phyloP scores from a whole-genome alignment of 2,113 vertebrate genomes.

The Setophaga petechia region DNA sequence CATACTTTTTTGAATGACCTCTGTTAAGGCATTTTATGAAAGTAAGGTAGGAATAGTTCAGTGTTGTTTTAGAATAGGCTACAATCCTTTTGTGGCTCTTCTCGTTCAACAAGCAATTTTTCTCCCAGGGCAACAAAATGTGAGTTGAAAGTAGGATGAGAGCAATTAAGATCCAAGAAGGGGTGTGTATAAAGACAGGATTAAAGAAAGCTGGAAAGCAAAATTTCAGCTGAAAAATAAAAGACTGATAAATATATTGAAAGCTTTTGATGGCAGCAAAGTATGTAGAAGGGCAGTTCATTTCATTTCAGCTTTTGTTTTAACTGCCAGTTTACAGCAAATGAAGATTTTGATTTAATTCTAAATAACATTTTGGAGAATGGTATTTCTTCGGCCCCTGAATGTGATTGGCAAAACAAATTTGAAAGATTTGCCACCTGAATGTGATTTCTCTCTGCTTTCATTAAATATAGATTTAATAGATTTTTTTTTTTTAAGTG shows the following conservation, averaged over 20 bases:
- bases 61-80: background rate
- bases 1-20: background rate
- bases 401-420: background rate
- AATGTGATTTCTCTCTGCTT: background rate
- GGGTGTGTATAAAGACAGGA: background rate
- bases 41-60: background rate
- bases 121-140: constrained; percentile 19
- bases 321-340: background rate
- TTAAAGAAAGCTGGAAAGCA: constrained; percentile 16
- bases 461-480: background rate
- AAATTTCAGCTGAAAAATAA: background rate
- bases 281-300: background rate
- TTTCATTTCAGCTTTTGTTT: constrained; percentile 25
- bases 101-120: background rate
- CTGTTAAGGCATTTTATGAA: background rate
- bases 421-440: background rate
- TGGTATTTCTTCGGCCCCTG: background rate
- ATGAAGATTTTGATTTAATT: background rate
- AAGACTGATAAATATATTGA: background rate
- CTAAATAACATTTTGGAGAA: background rate
- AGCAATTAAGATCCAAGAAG: constrained; percentile 33
- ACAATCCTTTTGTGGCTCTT: background rate
- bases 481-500: background rate
- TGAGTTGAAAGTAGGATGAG: constrained; percentile 23
- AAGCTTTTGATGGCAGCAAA: constrained; percentile 13